These are phyloP conservation scores for Morelia viridis DNA, from an alignment of 2,797 vertebrate genomes.

Conservation along the genomic window DNA sequence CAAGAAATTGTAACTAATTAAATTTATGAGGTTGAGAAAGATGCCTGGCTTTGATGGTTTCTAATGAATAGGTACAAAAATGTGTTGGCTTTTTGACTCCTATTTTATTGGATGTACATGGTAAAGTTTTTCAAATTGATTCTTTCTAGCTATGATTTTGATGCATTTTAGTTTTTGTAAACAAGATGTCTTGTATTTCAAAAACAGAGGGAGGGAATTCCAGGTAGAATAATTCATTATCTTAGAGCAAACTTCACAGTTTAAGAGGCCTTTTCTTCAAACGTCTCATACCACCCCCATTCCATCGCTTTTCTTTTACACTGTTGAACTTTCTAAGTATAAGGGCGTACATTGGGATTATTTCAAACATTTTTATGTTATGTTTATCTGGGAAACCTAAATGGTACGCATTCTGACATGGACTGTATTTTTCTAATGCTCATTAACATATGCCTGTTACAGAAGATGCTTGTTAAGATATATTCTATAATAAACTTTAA, in stretches of 20 bases:
- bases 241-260: neutral
- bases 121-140: neutral
- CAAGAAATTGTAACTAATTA: neutral
- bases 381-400: neutral
- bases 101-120: neutral
- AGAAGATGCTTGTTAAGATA: neutral
- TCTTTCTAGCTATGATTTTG: neutral
- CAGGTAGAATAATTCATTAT: neutral
- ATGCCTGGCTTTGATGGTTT: neutral
- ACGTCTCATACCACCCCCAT: neutral
- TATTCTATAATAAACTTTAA: neutral
- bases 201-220: neutral
- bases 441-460: neutral
- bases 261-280: neutral
- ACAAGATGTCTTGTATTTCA: neutral
- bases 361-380: neutral
- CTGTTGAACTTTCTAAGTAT: neutral
- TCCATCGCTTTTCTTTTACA: neutral
- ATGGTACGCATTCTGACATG: neutral
- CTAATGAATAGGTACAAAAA: neutral
- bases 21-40: neutral
- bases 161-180: neutral
- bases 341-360: neutral
- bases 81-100: neutral
- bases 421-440: neutral